Conservation (phyloP, 2,888 invertebrate genomes). For the Drosophila differens region DNA sequence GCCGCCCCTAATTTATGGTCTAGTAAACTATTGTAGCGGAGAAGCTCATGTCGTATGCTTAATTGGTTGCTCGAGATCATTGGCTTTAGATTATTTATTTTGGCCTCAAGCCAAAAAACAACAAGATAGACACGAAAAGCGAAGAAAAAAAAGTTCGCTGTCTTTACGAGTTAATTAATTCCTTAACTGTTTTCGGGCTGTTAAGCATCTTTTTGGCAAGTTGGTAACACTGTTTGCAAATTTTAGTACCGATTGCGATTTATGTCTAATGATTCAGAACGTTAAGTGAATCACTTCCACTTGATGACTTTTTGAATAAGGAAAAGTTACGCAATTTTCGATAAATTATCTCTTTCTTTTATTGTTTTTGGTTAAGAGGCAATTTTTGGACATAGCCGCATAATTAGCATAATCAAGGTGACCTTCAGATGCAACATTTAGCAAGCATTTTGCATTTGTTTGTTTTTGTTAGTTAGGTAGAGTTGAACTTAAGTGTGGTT, state of each 20-base stretch:
- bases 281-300: conserved; percentile 17
- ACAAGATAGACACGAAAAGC: background rate
- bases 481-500: conserved; percentile 41
- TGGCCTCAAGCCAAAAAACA: conserved; percentile 58
- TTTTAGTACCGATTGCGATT: conserved; percentile 18
- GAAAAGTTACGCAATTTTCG: conserved; percentile 27
- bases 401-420: conserved; percentile 49
- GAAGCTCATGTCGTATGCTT: conserved; percentile 38
- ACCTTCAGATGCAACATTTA: conserved; percentile 55
- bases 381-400: conserved; percentile 1
- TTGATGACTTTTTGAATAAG: conserved; percentile 6
- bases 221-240: conserved; percentile 18
- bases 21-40: conserved; percentile 31
- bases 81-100: conserved; percentile 43
- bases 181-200: no score
- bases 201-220: conserved; percentile 47
- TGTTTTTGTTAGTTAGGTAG: background rate
- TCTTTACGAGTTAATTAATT: conserved; percentile 61
- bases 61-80: conserved; percentile 57
- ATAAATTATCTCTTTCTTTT: background rate
- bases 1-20: conserved; percentile 48
- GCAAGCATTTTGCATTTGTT: conserved; percentile 6
- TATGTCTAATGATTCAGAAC: conserved; percentile 32
- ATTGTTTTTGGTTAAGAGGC: background rate
- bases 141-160: conserved; percentile 10